A percentile compares a stretch with the other conserved stretches of the same genome.
These are phyloP conservation scores for Chrysaora quinquecirrha DNA, from an alignment of 30 jellyfish, hydroid and myxozoan genomes.

Conservation along the genomic window DNA sequence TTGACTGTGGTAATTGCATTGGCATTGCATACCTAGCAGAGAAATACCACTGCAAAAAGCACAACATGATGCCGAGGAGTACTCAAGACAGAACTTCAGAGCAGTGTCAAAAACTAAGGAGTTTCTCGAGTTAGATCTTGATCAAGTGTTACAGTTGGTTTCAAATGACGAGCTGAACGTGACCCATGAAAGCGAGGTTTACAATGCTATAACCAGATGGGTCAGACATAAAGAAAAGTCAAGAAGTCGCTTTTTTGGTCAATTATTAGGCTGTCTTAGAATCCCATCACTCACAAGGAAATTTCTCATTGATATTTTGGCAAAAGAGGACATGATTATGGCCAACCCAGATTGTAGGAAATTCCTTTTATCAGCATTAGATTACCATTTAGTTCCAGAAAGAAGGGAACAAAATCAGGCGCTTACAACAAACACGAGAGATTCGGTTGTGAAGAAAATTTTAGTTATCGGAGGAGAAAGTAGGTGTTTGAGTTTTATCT, in stretches of 20 bases:
- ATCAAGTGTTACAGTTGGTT: constrained; percentile 48
- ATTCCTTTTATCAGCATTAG: constrained; percentile 69
- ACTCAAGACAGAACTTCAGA: constrained; percentile 73
- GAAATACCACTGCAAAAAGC: constrained; percentile 67
- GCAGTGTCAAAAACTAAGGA: constrained; percentile 59
- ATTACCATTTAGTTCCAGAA: constrained; percentile 87
- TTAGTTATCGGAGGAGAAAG: constrained; percentile 96
- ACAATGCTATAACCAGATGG: constrained; percentile 75
- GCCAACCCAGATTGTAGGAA: constrained; percentile 69
- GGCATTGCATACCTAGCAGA: constrained; percentile 79
- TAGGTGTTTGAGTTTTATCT: too few relatives aligned
- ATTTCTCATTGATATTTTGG: constrained; percentile 75
- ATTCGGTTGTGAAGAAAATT: constrained; percentile 48
- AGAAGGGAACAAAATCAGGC: constrained; percentile 50
- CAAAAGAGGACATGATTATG: constrained; percentile 74
- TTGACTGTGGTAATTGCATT: constrained; percentile 76
- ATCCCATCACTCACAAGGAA: constrained; percentile 79
- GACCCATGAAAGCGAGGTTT: constrained; percentile 88
- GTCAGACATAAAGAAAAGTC: constrained; percentile 28
- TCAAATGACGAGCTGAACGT: constrained; percentile 77
- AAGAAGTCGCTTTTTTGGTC: constrained; percentile 38
- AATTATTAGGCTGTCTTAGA: constrained; percentile 65
- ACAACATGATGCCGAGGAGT: constrained; percentile 63
- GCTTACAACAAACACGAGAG: constrained; percentile 42
- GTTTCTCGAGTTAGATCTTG: constrained; percentile 58